phyloP scores from a whole-genome alignment of 2,797 vertebrate genomes.

The Enteromius afrohamiltoni region DNA sequence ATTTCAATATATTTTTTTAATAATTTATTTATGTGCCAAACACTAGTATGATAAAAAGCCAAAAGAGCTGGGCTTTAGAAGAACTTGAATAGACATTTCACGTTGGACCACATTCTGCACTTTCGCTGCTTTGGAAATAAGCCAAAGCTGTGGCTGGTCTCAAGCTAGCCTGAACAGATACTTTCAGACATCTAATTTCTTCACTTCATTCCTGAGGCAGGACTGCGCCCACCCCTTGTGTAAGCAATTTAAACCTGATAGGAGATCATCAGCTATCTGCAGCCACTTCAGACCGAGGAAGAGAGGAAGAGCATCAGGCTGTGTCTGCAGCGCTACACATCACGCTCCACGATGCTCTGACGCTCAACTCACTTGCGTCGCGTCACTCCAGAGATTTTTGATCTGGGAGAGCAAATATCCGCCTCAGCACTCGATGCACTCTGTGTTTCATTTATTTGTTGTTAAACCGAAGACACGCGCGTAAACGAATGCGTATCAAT shows the following conservation, averaged over 20 bases:
- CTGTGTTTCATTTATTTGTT: conserved; percentile 57
- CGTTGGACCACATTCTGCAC: conserved; percentile 64
- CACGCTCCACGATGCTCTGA: conserved; percentile 44
- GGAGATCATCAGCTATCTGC: conserved; percentile 67
- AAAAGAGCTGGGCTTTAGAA: conserved; percentile 27
- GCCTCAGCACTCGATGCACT: conserved; percentile 2
- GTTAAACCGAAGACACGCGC: conserved; percentile 66
- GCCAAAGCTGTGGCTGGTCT: conserved; percentile 75
- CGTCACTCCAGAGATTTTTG: conserved; percentile 28
- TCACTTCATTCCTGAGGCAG: conserved; percentile 77
- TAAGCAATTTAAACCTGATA: conserved; percentile 76
- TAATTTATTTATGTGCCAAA: background rate
- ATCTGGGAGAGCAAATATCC: conserved; percentile 16
- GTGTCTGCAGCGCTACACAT: conserved; percentile 32
- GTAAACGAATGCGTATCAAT: conserved; percentile 62
- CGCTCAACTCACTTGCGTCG: conserved; percentile 17
- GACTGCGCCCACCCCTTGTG: conserved; percentile 74
- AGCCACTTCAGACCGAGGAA: conserved; percentile 47
- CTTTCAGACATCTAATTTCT: conserved; percentile 77
- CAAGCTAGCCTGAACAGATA: conserved; percentile 83
- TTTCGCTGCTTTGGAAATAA: conserved; percentile 70
- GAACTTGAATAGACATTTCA: conserved; percentile 27
- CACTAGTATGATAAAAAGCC: background rate
- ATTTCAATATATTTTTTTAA: background rate
- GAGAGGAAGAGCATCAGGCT: conserved; percentile 42